Percentiles rank a stretch among this genome's conserved stretches.
phyloP scores from a whole-genome alignment of 2,113 vertebrate species.

The Eulacestoma nigropectus region DNA sequence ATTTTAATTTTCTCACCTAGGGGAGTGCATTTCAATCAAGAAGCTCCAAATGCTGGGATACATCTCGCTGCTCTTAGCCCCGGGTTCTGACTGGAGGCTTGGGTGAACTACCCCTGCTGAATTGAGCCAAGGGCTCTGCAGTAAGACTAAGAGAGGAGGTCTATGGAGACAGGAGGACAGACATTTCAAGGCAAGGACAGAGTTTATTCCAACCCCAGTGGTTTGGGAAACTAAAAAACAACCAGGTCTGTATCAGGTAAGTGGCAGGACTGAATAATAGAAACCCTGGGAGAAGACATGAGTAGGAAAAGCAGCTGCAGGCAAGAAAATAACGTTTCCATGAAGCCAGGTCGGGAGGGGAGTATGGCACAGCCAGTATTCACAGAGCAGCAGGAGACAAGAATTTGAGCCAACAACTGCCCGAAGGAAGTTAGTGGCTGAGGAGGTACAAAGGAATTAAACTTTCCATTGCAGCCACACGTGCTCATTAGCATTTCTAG shows the following conservation, averaged over 20 bases:
- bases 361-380: neutral
- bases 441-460: neutral
- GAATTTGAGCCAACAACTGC: neutral
- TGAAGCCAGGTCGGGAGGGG: fast-evolving
- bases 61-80: neutral
- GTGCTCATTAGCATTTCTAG: neutral
- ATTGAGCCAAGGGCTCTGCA: neutral
- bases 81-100: neutral
- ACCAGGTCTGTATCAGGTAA: neutral
- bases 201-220: fast-evolving
- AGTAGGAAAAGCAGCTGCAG: neutral
- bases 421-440: neutral
- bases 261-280: neutral
- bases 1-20: neutral
- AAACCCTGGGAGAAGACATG: neutral
- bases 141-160: too few relatives aligned
- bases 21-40: neutral
- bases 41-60: neutral
- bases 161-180: neutral
- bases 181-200: neutral
- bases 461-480: neutral
- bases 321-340: neutral
- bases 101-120: neutral
- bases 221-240: neutral
- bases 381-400: fast-evolving